phyloP scores from a whole-genome alignment of 2,797 vertebrate genomes.

The Graptemys geographica region DNA sequence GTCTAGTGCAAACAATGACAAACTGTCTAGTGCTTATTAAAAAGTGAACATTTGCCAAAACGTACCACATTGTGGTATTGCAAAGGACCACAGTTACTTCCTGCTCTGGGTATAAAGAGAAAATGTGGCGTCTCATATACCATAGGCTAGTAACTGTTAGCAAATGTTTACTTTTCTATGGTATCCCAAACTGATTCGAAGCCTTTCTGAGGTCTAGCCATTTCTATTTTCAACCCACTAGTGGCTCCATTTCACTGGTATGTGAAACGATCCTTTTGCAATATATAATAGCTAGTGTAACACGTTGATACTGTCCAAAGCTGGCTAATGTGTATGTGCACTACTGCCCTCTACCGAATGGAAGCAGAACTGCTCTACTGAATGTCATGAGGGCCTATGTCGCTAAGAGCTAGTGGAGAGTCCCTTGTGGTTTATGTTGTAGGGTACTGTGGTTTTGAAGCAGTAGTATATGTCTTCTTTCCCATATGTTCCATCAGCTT shows the following conservation, averaged over 20 bases:
- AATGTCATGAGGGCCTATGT: not conserved
- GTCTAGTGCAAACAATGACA: conserved; percentile 48
- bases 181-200: conserved; percentile 41
- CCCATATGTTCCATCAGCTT: conserved; percentile 36
- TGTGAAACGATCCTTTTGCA: not conserved
- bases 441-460: rapidly evolving
- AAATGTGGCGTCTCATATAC: conserved; percentile 52
- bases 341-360: conserved; percentile 42
- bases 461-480: not conserved
- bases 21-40: conserved; percentile 29
- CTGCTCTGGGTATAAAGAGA: conserved; percentile 60
- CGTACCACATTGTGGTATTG: conserved; percentile 19
- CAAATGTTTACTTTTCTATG: conserved; percentile 59
- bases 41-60: conserved; percentile 43
- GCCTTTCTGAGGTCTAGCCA: conserved; percentile 38
- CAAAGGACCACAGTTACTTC: conserved; percentile 61
- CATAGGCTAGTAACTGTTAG: conserved; percentile 51
- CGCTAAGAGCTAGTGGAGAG: rapidly evolving
- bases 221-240: conserved; percentile 55
- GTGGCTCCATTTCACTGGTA: conserved; percentile 33
- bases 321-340: not conserved
- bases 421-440: rapidly evolving
- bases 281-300: not conserved
- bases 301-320: not conserved
- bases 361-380: not conserved